Percentiles rank a stretch among this genome's conserved stretches.
Conservation (phyloP, 2,113 vertebrate genomes). For the Anolis sagrei region DNA sequence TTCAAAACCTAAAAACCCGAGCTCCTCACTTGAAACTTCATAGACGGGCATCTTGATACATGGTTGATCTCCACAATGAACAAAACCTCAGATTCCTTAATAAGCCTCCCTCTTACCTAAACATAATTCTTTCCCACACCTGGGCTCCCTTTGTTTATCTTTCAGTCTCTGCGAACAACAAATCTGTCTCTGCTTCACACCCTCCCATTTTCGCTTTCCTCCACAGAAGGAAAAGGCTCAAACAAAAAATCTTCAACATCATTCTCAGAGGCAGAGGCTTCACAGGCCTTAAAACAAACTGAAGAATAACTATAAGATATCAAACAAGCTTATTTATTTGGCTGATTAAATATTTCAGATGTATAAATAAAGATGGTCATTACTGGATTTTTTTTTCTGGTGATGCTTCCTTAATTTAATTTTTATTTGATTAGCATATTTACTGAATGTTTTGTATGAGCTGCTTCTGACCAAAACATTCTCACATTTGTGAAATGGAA, state of each 20-base stretch:
- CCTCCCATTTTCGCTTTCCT: no score
- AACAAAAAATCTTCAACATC: background rate
- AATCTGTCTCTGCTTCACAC: no score
- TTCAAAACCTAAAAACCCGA: no score
- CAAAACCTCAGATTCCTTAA: no score
- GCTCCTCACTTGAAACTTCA: no score
- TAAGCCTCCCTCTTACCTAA: no score
- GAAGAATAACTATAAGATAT: background rate
- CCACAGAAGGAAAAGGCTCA: no score
- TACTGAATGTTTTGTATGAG: slow-evolving; percentile 1
- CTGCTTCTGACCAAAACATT: background rate
- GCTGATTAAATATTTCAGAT: slow-evolving; percentile 4
- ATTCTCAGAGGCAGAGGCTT: background rate
- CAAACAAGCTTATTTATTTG: background rate
- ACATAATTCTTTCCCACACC: no score
- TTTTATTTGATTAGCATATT: accelerated
- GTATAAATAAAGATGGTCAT: background rate
- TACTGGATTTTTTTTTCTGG: slow-evolving; percentile 1
- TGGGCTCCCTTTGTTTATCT: no score
- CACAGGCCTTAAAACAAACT: background rate
- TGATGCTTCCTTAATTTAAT: background rate
- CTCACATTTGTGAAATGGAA: background rate
- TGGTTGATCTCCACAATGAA: no score
- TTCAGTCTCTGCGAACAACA: no score
- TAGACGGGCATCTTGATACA: no score